Conservation (phyloP, 2,888 invertebrate genomes). For the Mechanitis mazaeus region DNA sequence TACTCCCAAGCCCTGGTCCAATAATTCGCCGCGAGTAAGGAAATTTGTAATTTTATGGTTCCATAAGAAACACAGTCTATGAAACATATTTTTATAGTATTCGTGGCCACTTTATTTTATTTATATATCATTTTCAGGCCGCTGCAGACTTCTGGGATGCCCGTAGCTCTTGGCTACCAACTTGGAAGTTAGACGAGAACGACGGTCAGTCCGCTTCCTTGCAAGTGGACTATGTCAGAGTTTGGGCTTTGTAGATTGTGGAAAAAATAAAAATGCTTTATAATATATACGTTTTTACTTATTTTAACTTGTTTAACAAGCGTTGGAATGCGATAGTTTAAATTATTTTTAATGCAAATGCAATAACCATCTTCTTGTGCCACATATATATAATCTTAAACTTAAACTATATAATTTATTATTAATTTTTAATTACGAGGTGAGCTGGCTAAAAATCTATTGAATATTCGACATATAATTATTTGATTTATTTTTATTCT, state of each 20-base stretch:
- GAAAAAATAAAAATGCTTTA: not conserved
- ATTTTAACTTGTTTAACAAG: not conserved
- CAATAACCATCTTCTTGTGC: too few relatives aligned
- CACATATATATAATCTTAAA: too few relatives aligned
- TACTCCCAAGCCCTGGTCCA: constrained; percentile 78
- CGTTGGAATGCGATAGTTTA: too few relatives aligned
- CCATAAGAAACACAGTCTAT: too few relatives aligned
- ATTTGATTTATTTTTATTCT: too few relatives aligned
- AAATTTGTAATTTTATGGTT: not conserved
- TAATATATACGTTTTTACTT: not conserved
- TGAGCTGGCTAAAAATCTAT: too few relatives aligned
- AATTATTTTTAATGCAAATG: too few relatives aligned
- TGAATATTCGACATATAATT: not conserved
- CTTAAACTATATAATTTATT: too few relatives aligned
- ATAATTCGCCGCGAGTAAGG: constrained; percentile 71
- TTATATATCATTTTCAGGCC: constrained; percentile 48
- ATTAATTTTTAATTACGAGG: too few relatives aligned
- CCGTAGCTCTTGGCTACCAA: constrained; percentile 72
- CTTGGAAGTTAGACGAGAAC: constrained; percentile 75
- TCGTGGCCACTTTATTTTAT: too few relatives aligned
- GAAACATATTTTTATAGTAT: too few relatives aligned
- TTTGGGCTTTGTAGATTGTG: constrained; percentile 75
- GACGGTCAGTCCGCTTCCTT: constrained; percentile 76
- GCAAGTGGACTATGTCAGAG: constrained; percentile 80
- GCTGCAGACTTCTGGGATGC: constrained; percentile 80